Evolutionary conservation across 1,140 invertebrate genomes (phyloP).

Genomic region (Apis dorsata): DNA sequence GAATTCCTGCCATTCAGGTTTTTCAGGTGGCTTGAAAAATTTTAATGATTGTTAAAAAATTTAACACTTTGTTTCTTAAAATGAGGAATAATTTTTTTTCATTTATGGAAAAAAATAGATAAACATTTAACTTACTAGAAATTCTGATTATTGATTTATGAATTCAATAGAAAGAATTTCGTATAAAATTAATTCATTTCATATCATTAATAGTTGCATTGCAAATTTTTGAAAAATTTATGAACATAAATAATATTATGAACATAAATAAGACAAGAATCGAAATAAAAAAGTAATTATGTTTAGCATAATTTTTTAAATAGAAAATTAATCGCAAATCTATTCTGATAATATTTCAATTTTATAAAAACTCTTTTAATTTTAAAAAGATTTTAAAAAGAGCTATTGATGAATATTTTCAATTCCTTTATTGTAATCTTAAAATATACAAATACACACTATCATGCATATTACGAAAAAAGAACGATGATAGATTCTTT

Average conservation of each 20-base stretch:
- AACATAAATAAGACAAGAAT: too few species aligned
- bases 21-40: constrained; percentile 34
- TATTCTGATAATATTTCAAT: neutral
- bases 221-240: too few species aligned
- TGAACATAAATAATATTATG: too few species aligned
- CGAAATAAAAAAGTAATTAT: neutral
- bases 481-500: neutral
- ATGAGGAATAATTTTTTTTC: neutral
- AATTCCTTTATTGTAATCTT: constrained; percentile 28
- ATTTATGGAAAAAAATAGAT: too few species aligned
- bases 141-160: neutral
- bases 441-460: neutral
- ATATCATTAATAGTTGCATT: too few species aligned
- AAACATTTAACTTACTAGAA: neutral
- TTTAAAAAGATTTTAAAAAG: neutral
- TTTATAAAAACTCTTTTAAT: neutral
- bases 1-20: constrained; percentile 48
- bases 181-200: too few species aligned
- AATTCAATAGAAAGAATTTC: too few species aligned
- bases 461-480: neutral
- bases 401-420: constrained; percentile 3
- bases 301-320: neutral
- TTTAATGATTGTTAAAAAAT: constrained; percentile 13
- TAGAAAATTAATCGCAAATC: neutral
- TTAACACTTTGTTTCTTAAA: neutral